Conservation (phyloP, 2,113 vertebrate species). For the Misgurnus anguillicaudatus region DNA sequence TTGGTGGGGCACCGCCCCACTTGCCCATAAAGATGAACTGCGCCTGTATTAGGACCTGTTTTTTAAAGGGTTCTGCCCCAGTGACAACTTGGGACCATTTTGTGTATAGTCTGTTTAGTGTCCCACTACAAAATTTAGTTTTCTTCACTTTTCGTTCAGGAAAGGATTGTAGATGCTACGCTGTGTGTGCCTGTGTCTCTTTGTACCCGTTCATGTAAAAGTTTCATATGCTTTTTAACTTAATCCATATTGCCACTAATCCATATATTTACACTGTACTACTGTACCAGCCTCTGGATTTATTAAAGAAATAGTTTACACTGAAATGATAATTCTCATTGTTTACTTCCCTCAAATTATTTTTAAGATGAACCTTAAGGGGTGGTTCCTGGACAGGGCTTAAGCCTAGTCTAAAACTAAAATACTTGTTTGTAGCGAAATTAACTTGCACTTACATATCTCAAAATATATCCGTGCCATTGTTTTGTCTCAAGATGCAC, state of each 20-base stretch:
- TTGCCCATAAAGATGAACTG: too few relatives aligned
- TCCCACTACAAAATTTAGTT: neutral
- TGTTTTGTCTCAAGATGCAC: too few relatives aligned
- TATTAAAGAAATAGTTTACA: neutral
- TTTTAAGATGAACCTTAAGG: too few relatives aligned
- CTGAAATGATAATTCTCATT: neutral
- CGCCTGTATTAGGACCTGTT: too few relatives aligned
- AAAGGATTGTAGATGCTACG: constrained; percentile 27
- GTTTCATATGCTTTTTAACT: neutral
- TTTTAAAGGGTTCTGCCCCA: too few relatives aligned
- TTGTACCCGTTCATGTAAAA: constrained; percentile 8
- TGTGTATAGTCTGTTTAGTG: neutral
- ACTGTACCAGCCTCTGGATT: constrained; percentile 14
- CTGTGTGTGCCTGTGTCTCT: constrained; percentile 6
- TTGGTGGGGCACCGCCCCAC: too few relatives aligned
- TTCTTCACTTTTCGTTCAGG: constrained; percentile 5
- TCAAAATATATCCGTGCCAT: too few relatives aligned
- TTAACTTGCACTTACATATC: too few relatives aligned
- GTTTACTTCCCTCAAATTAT: neutral
- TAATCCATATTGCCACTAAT: constrained; percentile 3
- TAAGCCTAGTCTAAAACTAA: too few relatives aligned
- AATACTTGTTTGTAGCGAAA: too few relatives aligned
- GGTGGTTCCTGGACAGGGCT: too few relatives aligned
- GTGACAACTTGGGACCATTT: too few relatives aligned
- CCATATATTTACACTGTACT: constrained; percentile 3